Base-by-base conservation (phyloP, 2,113 vertebrate species). In the Carlito syrichta region DNA sequence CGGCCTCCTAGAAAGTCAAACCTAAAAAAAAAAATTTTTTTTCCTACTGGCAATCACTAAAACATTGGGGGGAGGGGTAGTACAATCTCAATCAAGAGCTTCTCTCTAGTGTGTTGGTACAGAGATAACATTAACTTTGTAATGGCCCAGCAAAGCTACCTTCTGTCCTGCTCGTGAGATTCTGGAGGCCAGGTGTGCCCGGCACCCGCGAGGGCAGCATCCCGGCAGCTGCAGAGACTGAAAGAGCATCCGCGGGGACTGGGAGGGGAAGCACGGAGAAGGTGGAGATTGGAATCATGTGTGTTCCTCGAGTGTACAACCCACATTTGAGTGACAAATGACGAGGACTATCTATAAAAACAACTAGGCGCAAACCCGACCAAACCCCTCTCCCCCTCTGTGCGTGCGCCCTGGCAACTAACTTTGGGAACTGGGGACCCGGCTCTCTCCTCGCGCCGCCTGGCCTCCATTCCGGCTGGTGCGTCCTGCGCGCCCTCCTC, bases 301-400 rank as follows among this genome's bases (percentile, higher is more conserved):
- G 96, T 82, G 89, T 79, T 84, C 76, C 79, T 96, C 79, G 60
- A 88, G 62, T 79, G 97, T 83, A 94, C 97, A 97, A 60, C 97
- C 98, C 98, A 97, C 98, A 91, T 92, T 66, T 52, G 96, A 96
- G 86, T 91, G 95, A 97, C 98, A 97, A 94, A 95, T 95, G 96
- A 96, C 89, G 92, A 89, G 40, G 85, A 92, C 96, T 82, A 83
- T 69, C 95, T 94, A 76, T 78, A 74, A 91, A 90, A 96, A 89
- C 93, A 91, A 81, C 76, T 63, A 77, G 68, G 95, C 48, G 69
- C 90, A 52, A 89, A 32, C 77, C 83, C 38, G n/a, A 74, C 89
- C 17, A 35, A 38, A 77, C 38, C 81, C 79, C 30, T 83, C 45
- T 94, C 60, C 48, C 52, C 54, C 11, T 23, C 66, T 4, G 38